Conservation (phyloP, 2,888 invertebrate genomes). For the Philaethria dido region DNA sequence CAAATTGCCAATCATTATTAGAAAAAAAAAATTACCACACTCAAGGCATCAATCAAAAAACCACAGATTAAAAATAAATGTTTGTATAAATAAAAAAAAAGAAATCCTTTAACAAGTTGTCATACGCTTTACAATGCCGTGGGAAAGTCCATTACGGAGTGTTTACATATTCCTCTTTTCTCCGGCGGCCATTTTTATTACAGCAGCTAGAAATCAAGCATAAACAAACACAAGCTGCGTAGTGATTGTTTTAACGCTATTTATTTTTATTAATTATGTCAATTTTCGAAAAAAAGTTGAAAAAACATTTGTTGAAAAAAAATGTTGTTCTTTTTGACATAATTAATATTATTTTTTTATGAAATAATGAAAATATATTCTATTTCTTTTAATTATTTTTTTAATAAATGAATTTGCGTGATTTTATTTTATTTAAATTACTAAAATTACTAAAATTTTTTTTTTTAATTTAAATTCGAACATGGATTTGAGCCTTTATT, state of each 20-base stretch:
- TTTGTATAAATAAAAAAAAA: background rate
- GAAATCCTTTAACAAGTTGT: background rate
- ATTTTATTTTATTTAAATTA: background rate
- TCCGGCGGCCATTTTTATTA: conserved; percentile 43
- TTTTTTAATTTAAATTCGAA: conserved; percentile 18
- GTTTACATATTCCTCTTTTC: conserved; percentile 20
- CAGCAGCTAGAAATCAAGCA: conserved; percentile 66
- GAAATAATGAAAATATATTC: too few species aligned
- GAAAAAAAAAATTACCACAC: conserved; percentile 10
- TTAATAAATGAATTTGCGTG: background rate
- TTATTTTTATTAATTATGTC: conserved; percentile 36
- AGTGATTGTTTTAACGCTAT: conserved; percentile 50
- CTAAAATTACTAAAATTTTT: background rate
- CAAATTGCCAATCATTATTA: background rate
- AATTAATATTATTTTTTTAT: conserved; percentile 27
- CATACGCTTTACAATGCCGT: conserved; percentile 43
- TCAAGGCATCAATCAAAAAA: background rate
- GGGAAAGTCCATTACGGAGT: conserved; percentile 37
- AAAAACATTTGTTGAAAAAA: too few species aligned
- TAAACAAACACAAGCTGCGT: conserved; percentile 69
- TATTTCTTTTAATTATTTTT: background rate
- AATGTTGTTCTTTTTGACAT: conserved; percentile 26
- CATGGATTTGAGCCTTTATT: conserved; percentile 34
- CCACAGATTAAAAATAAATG: background rate
- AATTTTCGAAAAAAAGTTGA: conserved; percentile 18